phyloP scores from a whole-genome alignment of 2,888 invertebrate genomes.

The Plusia festucae region DNA sequence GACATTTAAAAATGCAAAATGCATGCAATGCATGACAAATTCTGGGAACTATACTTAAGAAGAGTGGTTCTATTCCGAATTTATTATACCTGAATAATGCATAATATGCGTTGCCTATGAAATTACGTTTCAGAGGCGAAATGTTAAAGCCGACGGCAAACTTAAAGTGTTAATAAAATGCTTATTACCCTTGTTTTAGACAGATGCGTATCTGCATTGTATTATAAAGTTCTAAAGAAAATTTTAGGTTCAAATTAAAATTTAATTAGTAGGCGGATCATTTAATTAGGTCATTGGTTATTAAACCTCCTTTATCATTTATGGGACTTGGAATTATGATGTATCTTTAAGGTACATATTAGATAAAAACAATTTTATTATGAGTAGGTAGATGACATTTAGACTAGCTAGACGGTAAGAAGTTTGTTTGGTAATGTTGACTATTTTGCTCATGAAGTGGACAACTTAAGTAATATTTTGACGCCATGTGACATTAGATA shows the following conservation, averaged over 20 bases:
- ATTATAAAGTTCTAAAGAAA: conserved; percentile 15
- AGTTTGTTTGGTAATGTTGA: not conserved
- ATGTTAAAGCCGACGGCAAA: not conserved
- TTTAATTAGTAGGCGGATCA: conserved; percentile 21
- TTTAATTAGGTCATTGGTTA: not conserved
- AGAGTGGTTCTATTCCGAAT: not conserved
- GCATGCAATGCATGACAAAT: not conserved
- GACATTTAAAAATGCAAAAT: not conserved
- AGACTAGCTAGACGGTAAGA: not conserved
- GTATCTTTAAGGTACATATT: not conserved
- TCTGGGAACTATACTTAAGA: not conserved
- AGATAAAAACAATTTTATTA: conserved; percentile 4
- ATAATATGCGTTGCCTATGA: not conserved
- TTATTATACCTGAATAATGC: not conserved
- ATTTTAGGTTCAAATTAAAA: conserved; percentile 22
- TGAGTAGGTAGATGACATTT: not conserved
- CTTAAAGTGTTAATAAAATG: conserved; percentile 27
- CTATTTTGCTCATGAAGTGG: no score
- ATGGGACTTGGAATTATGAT: not conserved
- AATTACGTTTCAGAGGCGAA: not conserved
- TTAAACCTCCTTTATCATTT: conserved; percentile 8
- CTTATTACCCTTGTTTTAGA: conserved; percentile 17
- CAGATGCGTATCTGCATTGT: conserved; percentile 25
- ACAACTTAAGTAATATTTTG: no score
- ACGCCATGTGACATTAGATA: no score